These are phyloP conservation scores for Ceratosolen fusciceps DNA, from an alignment of 1,140 invertebrate species.

Conservation along the genomic window DNA sequence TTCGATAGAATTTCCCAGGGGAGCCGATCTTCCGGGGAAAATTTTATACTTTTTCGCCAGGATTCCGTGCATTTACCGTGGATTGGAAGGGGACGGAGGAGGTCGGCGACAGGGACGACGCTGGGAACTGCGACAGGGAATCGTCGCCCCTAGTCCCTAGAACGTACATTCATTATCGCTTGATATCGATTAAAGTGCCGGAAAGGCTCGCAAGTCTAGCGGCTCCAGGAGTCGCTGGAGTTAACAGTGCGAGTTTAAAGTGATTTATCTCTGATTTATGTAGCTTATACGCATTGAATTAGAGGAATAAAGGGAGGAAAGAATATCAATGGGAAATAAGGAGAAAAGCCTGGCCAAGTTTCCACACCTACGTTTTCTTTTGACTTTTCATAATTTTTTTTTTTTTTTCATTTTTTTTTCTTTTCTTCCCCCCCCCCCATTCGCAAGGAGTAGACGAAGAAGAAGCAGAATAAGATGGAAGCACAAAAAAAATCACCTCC, in stretches of 20 bases:
- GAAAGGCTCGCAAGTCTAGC: conserved; percentile 53
- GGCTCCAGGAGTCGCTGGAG: conserved; percentile 58
- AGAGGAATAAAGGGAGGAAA: conserved; percentile 15
- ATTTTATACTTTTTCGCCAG: conserved; percentile 51
- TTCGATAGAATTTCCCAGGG: neutral
- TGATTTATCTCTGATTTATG: conserved; percentile 71
- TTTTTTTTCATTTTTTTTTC: too few species aligned
- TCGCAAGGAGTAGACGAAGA: too few species aligned
- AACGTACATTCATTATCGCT: conserved; percentile 63
- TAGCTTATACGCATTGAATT: conserved; percentile 49
- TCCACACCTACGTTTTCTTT: neutral
- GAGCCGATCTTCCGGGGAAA: conserved; percentile 32
- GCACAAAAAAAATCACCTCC: conserved; percentile 5
- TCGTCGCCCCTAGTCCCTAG: neutral
- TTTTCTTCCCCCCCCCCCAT: too few species aligned
- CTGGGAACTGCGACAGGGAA: conserved; percentile 7
- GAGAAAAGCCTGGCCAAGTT: conserved; percentile 27
- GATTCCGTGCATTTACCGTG: conserved; percentile 50
- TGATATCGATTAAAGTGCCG: conserved; percentile 62
- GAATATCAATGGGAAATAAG: neutral
- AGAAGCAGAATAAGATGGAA: too few species aligned
- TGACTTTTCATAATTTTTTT: too few species aligned
- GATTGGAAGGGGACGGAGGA: conserved; percentile 49
- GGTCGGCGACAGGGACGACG: neutral
- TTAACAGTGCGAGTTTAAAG: conserved; percentile 69